phyloP scores from a whole-genome alignment of 1,140 invertebrate genomes.

The Drosophila equinoxialis region DNA sequence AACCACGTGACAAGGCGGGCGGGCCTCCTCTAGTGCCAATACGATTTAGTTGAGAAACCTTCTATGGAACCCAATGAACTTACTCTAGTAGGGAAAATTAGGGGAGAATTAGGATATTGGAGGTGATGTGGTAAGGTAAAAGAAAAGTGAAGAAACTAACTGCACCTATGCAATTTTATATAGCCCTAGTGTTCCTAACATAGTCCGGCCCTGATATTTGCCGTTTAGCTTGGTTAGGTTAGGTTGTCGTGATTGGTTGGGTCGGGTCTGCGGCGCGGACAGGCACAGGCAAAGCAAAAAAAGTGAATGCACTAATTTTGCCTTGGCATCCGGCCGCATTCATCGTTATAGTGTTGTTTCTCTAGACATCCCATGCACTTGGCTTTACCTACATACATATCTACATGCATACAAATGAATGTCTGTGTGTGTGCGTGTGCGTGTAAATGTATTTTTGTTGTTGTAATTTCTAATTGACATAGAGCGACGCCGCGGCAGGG shows the following conservation, averaged over 20 bases:
- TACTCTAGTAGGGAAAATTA: too few species aligned
- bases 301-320: conserved; percentile 82
- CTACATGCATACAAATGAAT: conserved; percentile 24
- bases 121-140: too few species aligned
- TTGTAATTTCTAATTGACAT: conserved; percentile 65
- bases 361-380: conserved; percentile 43
- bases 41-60: too few species aligned
- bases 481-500: conserved; percentile 27
- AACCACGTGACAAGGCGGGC: not conserved
- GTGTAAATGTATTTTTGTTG: conserved; percentile 36
- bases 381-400: conserved; percentile 25
- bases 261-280: not conserved
- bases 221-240: conserved; percentile 4
- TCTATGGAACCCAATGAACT: too few species aligned
- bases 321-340: conserved; percentile 79
- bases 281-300: conserved; percentile 61
- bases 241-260: not conserved
- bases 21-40: not conserved
- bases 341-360: conserved; percentile 37
- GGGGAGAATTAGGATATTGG: too few species aligned
- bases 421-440: conserved; percentile 15
- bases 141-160: too few species aligned
- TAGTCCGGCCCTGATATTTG: not conserved
- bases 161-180: too few species aligned
- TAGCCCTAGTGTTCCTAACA: too few species aligned